Evolutionary conservation across 2,888 invertebrate genomes (phyloP).

Genomic region (Pachymerium ferrugineum): DNA sequence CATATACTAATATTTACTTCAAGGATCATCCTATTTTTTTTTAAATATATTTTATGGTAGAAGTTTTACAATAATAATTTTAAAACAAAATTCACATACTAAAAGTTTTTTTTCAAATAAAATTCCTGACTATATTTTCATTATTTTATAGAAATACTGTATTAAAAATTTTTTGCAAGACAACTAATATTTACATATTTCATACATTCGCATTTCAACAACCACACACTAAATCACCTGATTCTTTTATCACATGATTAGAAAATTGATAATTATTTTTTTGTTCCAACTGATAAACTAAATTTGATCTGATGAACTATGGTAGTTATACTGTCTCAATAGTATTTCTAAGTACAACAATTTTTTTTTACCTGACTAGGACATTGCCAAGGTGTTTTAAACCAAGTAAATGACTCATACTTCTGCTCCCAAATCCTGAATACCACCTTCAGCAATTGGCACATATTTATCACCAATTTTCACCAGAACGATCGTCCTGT

Average conservation of each 20-base stretch:
- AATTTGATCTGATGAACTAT: slow-evolving; percentile 14
- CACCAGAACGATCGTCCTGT: slow-evolving; percentile 83
- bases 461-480: slow-evolving; percentile 89
- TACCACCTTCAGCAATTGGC: slow-evolving; percentile 84
- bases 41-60: neutral
- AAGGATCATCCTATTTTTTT: neutral
- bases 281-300: neutral
- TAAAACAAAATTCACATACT: too few relatives aligned
- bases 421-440: slow-evolving; percentile 50
- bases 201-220: neutral
- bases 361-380: slow-evolving; percentile 25
- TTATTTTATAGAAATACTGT: slow-evolving; percentile 13
- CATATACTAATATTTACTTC: neutral
- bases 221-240: slow-evolving; percentile 17
- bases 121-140: too few relatives aligned
- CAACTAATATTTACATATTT: slow-evolving; percentile 9
- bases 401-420: slow-evolving; percentile 38
- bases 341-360: slow-evolving; percentile 17
- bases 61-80: too few relatives aligned
- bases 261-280: slow-evolving; percentile 11
- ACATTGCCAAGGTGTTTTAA: slow-evolving; percentile 12
- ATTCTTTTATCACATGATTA: slow-evolving; percentile 16
- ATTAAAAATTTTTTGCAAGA: neutral
- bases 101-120: too few relatives aligned
- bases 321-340: neutral